phyloP scores from a whole-genome alignment of 23 tunicate genomes.

The Diplosoma virens region DNA sequence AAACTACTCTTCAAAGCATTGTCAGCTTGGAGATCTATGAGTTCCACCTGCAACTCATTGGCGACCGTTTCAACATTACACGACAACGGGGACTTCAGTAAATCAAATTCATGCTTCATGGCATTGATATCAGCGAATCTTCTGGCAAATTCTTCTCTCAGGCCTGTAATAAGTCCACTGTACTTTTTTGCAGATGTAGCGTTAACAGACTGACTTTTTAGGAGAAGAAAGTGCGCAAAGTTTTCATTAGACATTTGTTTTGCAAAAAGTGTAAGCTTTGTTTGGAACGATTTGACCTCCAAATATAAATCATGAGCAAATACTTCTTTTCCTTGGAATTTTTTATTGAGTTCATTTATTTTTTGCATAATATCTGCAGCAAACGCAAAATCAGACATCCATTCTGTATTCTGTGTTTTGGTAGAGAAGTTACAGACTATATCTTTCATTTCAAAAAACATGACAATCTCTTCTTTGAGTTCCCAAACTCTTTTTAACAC shows the following conservation, averaged over 20 bases:
- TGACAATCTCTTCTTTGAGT: no score
- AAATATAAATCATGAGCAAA: constrained; percentile 36
- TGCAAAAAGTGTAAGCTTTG: constrained; percentile 18
- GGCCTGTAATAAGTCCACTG: constrained; percentile 18
- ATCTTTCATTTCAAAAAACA: constrained; percentile 27
- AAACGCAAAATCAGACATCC: constrained; percentile 38
- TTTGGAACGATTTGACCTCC: constrained; percentile 32
- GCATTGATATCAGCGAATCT: constrained; percentile 30
- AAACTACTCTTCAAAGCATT: constrained; percentile 8
- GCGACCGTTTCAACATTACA: constrained; percentile 20
- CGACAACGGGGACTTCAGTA: constrained; percentile 9
- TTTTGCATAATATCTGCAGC: constrained; percentile 29
- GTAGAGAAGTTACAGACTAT: constrained; percentile 12
- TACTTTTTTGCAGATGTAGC: constrained; percentile 18
- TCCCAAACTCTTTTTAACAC: no score
- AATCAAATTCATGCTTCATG: constrained; percentile 16
- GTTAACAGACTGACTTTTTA: constrained; percentile 28
- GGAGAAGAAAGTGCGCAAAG: constrained; percentile 25
- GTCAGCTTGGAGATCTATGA: constrained; percentile 38
- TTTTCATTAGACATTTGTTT: constrained; percentile 15
- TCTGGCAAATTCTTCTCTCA: constrained; percentile 26
- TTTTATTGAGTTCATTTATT: constrained; percentile 18
- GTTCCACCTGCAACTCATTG: constrained; percentile 20
- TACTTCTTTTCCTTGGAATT: constrained; percentile 19
- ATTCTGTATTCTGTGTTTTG: constrained; percentile 11